Evolutionary conservation across 2,797 vertebrate species (phyloP), one percentile per base, ranked within the genome.

Genomic region (Adelosebastes latens): DNA sequence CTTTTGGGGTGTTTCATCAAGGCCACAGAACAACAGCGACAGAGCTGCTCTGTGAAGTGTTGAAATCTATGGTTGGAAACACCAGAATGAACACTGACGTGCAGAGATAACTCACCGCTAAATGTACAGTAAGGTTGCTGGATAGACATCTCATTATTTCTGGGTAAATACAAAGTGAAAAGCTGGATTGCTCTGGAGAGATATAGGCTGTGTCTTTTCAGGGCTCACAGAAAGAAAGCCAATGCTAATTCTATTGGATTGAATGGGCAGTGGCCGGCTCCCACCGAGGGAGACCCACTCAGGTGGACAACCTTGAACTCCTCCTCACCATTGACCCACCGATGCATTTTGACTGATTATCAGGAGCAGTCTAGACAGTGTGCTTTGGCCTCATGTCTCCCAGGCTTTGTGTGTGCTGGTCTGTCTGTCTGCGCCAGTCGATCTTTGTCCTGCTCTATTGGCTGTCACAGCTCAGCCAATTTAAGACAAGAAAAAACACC

Each of bases 401-500:
- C 72, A 82, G 89, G 83, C 65, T 90, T 87, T 88, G 80, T 87
- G 86, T 84, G 81, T 72, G 81, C 79, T 24, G 12, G 68, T 77
- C 83, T 82, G 84, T 87, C 84, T 82, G 84, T 87, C 81, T 70
- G 84, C 52, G 75, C 77, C 83, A 84, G 87, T 87, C 36, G 65
- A 77, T 88, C 82, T 83, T 60, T 78, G 87, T 84, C 78, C 83
- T 76, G 86, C 89, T 92, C 88, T 89, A 80, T 80, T 88, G 89
- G 83, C 89, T 90, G 93, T 95, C 92, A 94, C 92, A 94, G 90
- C 91, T 92, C 88, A 87, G 87, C 92, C 94, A 90, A 91, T 94
- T 94, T 92, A 92, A 93, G 83, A 92, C 91, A 89, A 74, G 79
- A 85, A 90, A 84, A 69, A 29, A 32, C 18, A 27, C 72, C 71